Conservation (phyloP, 2,888 invertebrate species). For the Adelphocoris suturalis region DNA sequence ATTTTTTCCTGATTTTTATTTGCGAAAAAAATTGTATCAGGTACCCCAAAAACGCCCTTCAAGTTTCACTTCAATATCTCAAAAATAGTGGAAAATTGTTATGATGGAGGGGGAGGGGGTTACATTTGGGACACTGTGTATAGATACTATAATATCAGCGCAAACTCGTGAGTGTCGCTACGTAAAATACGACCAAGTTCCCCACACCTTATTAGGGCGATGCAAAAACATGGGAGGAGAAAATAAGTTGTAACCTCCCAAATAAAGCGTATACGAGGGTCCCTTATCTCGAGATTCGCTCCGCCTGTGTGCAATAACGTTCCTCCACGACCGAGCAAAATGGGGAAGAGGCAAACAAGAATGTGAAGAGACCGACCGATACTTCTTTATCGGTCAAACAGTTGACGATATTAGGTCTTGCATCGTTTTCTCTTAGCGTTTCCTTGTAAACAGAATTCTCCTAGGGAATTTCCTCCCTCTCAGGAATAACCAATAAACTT, state of each 20-base stretch:
- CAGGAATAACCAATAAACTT: constrained; percentile 26
- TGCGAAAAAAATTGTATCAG: no score
- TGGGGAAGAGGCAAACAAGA: constrained; percentile 13
- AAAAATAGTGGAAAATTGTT: no score
- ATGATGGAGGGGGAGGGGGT: no score
- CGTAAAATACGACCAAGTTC: neutral
- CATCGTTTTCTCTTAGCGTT: constrained; percentile 31
- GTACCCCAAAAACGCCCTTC: no score
- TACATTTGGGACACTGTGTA: no score
- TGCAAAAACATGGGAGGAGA: neutral
- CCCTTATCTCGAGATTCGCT: neutral
- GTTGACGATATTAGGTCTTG: constrained; percentile 50
- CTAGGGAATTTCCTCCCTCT: neutral
- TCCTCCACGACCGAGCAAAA: constrained; percentile 4
- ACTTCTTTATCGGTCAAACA: constrained; percentile 54
- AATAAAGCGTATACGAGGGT: constrained; percentile 6
- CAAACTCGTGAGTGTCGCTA: no score
- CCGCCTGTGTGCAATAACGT: constrained; percentile 9
- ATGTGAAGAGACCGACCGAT: constrained; percentile 31
- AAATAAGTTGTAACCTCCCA: constrained; percentile 22
- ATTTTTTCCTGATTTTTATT: no score
- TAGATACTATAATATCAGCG: no score
- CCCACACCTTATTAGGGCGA: neutral
- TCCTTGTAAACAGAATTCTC: constrained; percentile 27
- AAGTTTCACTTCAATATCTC: no score